Evolutionary conservation across 2,888 invertebrate genomes (phyloP).

Genomic region (Teleogryllus oceanicus): DNA sequence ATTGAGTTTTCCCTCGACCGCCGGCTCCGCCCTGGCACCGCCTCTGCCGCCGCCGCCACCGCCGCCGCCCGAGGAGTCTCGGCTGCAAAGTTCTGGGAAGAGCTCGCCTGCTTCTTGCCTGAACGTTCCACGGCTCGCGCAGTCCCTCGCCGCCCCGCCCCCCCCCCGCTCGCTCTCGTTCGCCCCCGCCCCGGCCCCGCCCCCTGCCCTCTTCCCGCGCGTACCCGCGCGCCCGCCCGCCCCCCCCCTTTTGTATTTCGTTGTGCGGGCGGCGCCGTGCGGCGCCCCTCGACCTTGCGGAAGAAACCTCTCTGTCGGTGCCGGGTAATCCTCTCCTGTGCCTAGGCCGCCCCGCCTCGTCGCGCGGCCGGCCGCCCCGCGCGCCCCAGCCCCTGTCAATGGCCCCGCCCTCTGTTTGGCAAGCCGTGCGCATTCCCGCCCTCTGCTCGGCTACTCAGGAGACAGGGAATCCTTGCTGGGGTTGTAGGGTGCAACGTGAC

Average conservation of each 20-base stretch:
- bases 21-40: not conserved
- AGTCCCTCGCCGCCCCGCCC: not conserved
- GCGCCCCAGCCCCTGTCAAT: too few species aligned
- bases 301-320: not conserved
- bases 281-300: not conserved
- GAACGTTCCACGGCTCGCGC: not conserved
- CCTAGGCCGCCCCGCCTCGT: not conserved
- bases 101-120: conserved; percentile 18
- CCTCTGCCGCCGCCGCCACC: not conserved
- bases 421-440: too few species aligned
- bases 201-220: not conserved
- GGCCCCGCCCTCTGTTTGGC: too few species aligned
- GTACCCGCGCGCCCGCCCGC: not conserved
- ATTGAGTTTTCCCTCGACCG: conserved; percentile 5
- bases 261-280: not conserved
- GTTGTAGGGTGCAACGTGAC: too few species aligned
- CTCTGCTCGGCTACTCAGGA: too few species aligned
- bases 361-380: not conserved
- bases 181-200: not conserved
- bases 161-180: not conserved
- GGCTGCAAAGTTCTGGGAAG: conserved; percentile 18
- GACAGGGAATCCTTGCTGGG: too few species aligned
- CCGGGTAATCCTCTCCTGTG: not conserved
- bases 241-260: not conserved
- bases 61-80: not conserved